Base-by-base conservation (phyloP, 2,888 invertebrate genomes). In the Mamestra brassicae region DNA sequence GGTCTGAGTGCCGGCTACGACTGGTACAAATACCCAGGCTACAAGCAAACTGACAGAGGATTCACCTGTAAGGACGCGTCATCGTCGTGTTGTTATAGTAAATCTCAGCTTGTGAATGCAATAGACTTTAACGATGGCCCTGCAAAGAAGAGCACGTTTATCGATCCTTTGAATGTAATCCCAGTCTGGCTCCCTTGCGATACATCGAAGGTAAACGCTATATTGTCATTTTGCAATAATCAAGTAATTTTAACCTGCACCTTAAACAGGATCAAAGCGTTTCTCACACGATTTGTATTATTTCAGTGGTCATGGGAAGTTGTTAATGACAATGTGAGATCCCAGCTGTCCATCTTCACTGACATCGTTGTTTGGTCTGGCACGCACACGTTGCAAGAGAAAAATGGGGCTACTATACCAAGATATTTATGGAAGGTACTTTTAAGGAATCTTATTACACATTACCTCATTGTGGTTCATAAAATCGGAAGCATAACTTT, bases 371-470 rank as follows among this genome's bases (percentile, higher is more conserved):
- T 63, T 15, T 87, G 83, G 85, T 85, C 88, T 42, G 88, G 88
- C 38, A 83, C 78, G 17, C 76, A 80, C n/a, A 79, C 58, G 4
- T 34, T 76, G 15, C 69, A 80, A 63, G 62, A 74, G 36, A 79
- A 71, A 52, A 62, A 83, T 65, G 80, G 79, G 45, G 71, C 58
- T 7, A n/a, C 66, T 34, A 76, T 85, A 57, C 90, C 90, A 10
- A 85, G 87, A 17, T 89, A 86, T 81, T 74, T 90, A 62, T 90
- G 90, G 90, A 90, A 89, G 89, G 90, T 89, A 47, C 7, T 8
- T 26, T 4, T 11, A 2, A 47, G 4, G 13, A 36, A 60, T 60
- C 13, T 60, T 13, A 45, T 47, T 34, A 69, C 17, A 67, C 3
- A 42, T 42, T 5, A 38, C 38, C 38, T 38, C 45, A 38, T 5